Evolutionary conservation across 37 sponge, comb jelly and placozoan genomes (phyloP).

Genomic region (Aphrocallistes beatrix): DNA sequence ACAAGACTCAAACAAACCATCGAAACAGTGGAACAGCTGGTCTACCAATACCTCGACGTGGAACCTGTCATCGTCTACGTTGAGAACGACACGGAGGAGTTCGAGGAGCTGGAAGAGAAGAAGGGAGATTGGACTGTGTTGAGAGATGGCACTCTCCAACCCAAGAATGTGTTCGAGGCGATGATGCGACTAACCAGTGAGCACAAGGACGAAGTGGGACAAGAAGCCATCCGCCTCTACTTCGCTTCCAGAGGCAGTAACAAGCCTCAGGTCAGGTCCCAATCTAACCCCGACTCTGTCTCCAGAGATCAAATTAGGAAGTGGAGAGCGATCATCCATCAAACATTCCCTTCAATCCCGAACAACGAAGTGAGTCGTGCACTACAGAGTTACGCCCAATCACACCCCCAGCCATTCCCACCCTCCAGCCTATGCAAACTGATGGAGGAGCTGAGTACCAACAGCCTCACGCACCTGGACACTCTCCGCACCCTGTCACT

Average conservation of each 20-base stretch:
- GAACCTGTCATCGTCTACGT: background rate
- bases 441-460: too few species aligned
- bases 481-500: background rate
- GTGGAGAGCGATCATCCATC: background rate
- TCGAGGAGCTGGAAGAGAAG: background rate
- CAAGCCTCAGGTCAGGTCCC: background rate
- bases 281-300: background rate
- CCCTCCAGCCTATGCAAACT: background rate
- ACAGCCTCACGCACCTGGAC: background rate
- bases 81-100: background rate
- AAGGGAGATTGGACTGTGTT: background rate
- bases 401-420: background rate
- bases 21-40: background rate
- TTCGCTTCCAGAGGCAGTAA: background rate
- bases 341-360: background rate
- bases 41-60: background rate
- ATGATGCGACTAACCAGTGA: background rate
- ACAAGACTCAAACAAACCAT: background rate
- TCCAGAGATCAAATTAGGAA: background rate
- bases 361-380: background rate
- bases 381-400: background rate
- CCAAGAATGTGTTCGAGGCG: conserved; percentile 8
- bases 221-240: background rate
- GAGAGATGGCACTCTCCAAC: background rate
- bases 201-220: conserved; percentile 3